These are phyloP conservation scores for Xestobium rufovillosum DNA, from an alignment of 2,888 invertebrate genomes.

Conservation along the genomic window DNA sequence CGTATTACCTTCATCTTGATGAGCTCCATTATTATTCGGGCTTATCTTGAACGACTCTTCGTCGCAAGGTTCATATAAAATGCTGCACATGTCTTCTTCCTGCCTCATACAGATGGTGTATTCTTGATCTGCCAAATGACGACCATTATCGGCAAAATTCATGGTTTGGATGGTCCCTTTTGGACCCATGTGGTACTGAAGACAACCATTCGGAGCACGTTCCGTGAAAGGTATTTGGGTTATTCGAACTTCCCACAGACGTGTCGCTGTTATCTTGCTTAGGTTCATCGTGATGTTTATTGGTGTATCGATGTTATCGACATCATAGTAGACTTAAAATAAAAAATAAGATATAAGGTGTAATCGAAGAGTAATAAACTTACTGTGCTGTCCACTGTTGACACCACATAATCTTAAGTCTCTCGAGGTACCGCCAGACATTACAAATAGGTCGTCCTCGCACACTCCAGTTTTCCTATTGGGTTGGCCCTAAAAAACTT, in stretches of 20 bases:
- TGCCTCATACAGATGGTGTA: conserved; percentile 70
- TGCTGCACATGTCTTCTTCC: conserved; percentile 63
- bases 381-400: conserved; percentile 79
- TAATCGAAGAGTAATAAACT: too few species aligned
- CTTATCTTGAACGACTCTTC: conserved; percentile 71
- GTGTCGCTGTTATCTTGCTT: conserved; percentile 54
- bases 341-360: conserved; percentile 14
- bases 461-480: conserved; percentile 72
- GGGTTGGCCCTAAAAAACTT: conserved; percentile 63
- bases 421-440: conserved; percentile 51
- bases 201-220: conserved; percentile 68
- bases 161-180: conserved; percentile 62
- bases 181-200: conserved; percentile 60
- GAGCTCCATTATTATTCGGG: conserved; percentile 33
- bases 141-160: conserved; percentile 75
- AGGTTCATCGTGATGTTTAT: conserved; percentile 50
- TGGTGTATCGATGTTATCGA: conserved; percentile 47
- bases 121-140: conserved; percentile 71
- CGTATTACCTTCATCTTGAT: too few species aligned
- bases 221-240: conserved; percentile 70
- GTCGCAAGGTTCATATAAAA: conserved; percentile 70
- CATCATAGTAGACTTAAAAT: conserved; percentile 59
- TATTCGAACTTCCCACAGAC: conserved; percentile 73
- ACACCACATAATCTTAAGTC: conserved; percentile 67
- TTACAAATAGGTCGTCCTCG: conserved; percentile 62